Percentiles rank a stretch among this genome's conserved stretches.
Conservation (phyloP, 2,888 invertebrate species). For the Amorpha juglandis region DNA sequence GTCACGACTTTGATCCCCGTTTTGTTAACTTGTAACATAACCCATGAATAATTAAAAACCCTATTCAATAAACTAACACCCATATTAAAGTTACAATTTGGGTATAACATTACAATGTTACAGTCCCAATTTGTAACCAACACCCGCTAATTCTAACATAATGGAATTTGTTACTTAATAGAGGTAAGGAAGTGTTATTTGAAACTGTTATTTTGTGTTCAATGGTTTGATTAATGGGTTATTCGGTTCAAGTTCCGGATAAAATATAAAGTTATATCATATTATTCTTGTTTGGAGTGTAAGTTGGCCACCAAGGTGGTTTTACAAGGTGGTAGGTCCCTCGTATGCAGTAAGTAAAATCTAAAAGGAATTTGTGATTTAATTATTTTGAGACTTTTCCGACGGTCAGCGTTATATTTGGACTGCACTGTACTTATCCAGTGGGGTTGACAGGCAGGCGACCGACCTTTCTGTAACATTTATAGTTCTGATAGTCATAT, state of each 20-base stretch:
- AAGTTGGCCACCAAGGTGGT: too few relatives aligned
- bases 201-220: slow-evolving; percentile 37
- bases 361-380: too few relatives aligned
- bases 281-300: too few relatives aligned
- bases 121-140: slow-evolving; percentile 33
- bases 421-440: too few relatives aligned
- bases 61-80: slow-evolving; percentile 2
- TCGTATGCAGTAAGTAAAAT: too few relatives aligned
- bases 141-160: slow-evolving; percentile 1
- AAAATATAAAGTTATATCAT: background rate
- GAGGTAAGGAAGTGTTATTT: slow-evolving; percentile 44
- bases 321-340: too few relatives aligned
- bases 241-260: background rate
- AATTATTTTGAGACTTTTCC: too few relatives aligned
- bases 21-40: background rate
- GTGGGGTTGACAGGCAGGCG: too few relatives aligned
- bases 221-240: background rate
- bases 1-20: background rate
- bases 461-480: too few relatives aligned
- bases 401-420: too few relatives aligned
- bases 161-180: background rate
- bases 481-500: too few relatives aligned
- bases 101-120: slow-evolving; percentile 12
- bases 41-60: background rate
- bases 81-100: slow-evolving; percentile 4